Evolutionary conservation across 1,140 invertebrate genomes (phyloP), one percentile per base, ranked within the genome.

Genomic region (Saccostrea echinata): DNA sequence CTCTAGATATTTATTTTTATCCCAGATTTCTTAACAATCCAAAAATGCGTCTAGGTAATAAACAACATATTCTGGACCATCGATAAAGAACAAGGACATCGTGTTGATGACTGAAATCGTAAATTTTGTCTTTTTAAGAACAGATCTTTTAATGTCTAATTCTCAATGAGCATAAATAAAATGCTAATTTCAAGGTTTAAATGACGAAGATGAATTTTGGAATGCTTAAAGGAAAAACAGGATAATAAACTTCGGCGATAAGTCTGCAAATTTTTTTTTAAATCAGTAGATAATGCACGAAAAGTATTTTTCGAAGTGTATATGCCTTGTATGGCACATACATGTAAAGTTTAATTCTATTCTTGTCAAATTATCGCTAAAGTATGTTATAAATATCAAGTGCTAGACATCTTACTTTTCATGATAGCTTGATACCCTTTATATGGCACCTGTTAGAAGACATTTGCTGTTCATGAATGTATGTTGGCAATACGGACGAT

Each of bases 1-100:
- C 68, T 76, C 68, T 16, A 76, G 9, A 76, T 76, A 76, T 76
- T 76, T 76, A 76, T 76, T 76, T 76, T 76, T 76, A 76, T 76
- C 68, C 68, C 27, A 76, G 24, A 76, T 76, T 33, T 76, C 68
- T 33, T 76, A 76, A 76, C 68, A 76, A 76, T 76, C 68, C 68
- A 76, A 76, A 76, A 76, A 76, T 76, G 68, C 27, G 68, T 76
- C 68, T 27, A 76, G 13, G 24, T 33, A 33, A 30, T 76, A 33
- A 76, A 27, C 13, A 71, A 12, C 6, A 33, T 33, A 76, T 76
- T 76, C 68, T 76, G 68, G 68, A 76, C 68, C 68, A 76, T 13
- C 27, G 68, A 76, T 76, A 76, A 33, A 76, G 68, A 76, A 76
- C 11, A 30, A 30, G 68, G 68, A 76, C 68, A 76, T 21, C 11